Evolutionary conservation across 2,113 vertebrate species (phyloP).

Genomic region (Regulus satrapa): DNA sequence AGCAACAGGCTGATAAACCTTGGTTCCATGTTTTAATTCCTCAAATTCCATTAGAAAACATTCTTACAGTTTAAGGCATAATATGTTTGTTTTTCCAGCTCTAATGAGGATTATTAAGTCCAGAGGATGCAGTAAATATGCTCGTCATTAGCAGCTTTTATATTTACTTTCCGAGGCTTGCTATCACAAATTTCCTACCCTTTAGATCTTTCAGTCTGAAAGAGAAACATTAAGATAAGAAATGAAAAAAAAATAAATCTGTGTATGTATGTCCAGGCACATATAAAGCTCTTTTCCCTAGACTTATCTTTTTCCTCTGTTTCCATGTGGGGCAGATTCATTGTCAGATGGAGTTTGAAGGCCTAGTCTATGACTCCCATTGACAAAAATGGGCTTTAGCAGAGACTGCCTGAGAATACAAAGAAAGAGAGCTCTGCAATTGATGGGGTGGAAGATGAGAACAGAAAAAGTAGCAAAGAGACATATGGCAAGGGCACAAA

Average conservation of each 20-base stretch:
- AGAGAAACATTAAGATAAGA: constrained; percentile 18
- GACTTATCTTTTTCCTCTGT: constrained; percentile 1
- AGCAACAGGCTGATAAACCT: constrained; percentile 55
- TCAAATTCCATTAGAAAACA: constrained; percentile 55
- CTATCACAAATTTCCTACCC: neutral
- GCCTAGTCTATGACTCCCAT: neutral
- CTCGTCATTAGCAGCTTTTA: neutral
- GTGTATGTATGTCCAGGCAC: neutral
- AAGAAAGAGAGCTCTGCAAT: neutral
- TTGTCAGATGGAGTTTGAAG: constrained; percentile 14
- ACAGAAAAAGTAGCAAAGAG: constrained; percentile 29
- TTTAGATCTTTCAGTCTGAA: constrained; percentile 16
- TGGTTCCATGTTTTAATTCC: constrained; percentile 48
- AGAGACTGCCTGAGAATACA: neutral
- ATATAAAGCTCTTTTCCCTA: constrained; percentile 12
- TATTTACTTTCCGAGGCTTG: neutral
- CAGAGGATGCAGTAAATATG: neutral
- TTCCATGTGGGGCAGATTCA: neutral
- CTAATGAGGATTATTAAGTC: constrained; percentile 45
- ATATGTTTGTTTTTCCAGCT: constrained; percentile 52
- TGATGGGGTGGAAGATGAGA: constrained; percentile 32
- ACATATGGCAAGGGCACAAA: constrained; percentile 41
- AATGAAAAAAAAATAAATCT: constrained; percentile 1
- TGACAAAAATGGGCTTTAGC: constrained; percentile 37
- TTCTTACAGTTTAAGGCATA: constrained; percentile 41